Base-by-base conservation (phyloP, 1,140 invertebrate species). In the Ditylenchus dipsaci region DNA sequence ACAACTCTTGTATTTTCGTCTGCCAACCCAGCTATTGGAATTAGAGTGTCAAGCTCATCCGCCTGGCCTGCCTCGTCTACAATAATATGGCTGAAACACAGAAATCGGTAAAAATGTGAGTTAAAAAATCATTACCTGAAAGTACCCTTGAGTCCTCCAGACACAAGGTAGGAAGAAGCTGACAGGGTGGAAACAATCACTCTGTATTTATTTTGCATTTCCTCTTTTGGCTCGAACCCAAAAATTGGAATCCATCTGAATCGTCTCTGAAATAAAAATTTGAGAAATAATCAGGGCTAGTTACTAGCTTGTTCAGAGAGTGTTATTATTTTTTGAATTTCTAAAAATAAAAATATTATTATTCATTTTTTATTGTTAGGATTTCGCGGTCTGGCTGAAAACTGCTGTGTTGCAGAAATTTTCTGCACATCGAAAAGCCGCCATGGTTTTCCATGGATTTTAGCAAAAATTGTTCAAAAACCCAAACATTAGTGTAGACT, bases 1-100 rank as follows among this genome's bases (percentile, higher is more conserved):
- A 95, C 85, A 11, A 92, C 87, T 84, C 84, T 68, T 17, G 78
- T 72, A 17, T 66, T 47, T 17, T 21, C 23, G 17, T 33, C 64
- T 43, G 63, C 57, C 29, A 73, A 58, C 38, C 63, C 38, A 9
- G 30, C 76, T 62, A 76, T 72, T 11, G 76, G 72, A 58, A 78
- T 74, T 0, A 70, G 57, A 9, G 64, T 73, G 19, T 75, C 73
- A 0, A 53, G 21, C 53, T 75, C 73, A 60, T 33, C 43, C 1
- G 73, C 57, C 30, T 75, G 73, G 8, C 73, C 75, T n/a, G 73
- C 73, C 27, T 75, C 73, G 23, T 75, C 73, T 23, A 75, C 61
- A 38, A 75, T 42, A 45, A 75, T 78, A 38, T 75, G 73, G n/a
- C 69, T 78, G 23, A 53, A 53, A 53, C 15, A 65, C 53, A 56